Evolutionary conservation across 37 sponge, comb jelly and placozoan genomes (phyloP), one percentile per base, ranked within the genome.

Genomic region (Dysidea cf. avara): DNA sequence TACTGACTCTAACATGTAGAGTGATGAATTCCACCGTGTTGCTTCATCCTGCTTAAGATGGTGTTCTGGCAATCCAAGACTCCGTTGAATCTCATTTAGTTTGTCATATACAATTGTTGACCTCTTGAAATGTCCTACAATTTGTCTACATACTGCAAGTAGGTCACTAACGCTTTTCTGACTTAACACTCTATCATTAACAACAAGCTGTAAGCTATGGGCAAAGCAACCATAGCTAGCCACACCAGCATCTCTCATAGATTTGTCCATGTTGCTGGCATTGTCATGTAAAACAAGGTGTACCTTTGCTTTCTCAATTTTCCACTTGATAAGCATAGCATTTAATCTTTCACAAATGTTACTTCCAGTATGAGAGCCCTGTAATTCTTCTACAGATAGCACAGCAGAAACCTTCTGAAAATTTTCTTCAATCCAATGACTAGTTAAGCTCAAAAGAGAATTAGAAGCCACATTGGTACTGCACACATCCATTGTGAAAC

Each of bases 261-360:
- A 61, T 64, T 33, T 57, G 46, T n/a, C 38, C 62, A 74, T 74
- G 54, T 74, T 74, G 20, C 43, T 9, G 20, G 62, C 75, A 61
- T 74, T 74, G 40, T 74, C 75, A 13, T 37, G 9, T 62, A 72
- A 4, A 5, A 74, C 25, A 35, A 64, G 75, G 7, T 74, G 62
- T n/a, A 56, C 57, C 39, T 74, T 13, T 14, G n/a, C 61, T 9
- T 58, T 13, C 25, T 9, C 9, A 43, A 78, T 78, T 52, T 50
- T 58, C 79, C 79, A 78, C n/a, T 31, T 55, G 17, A 36, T 69
- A 52, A 56, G 25, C 79, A 78, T 78, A 21, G 68, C 68, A 36
- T 26, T 18, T 30, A 31, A 66, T 32, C 32, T 55, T 25, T 14
- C 14, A 24, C 39, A 50, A 26, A 78, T 78, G 72, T 38, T 48